Base-by-base conservation (phyloP, 2,797 vertebrate species). In the Todus mexicanus region DNA sequence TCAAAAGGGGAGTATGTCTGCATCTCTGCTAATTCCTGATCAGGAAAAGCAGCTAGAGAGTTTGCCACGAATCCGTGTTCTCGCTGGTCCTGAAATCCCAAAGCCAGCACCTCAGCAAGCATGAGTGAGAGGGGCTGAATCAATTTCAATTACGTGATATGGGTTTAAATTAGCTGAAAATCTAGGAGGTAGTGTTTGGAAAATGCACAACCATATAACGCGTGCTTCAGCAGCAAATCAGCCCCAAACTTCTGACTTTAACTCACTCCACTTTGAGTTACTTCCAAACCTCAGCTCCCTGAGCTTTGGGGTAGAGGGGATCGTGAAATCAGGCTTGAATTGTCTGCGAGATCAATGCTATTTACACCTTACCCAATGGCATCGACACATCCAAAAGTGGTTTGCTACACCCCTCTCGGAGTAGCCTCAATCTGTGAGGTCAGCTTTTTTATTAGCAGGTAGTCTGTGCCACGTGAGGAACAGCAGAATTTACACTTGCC, bases 401-500 rank as follows among this genome's bases (percentile, higher is more conserved):
- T 57, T 71, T 87, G 59, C 61, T 90, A 23, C 83, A 65, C 50
- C 59, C 54, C 73, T 79, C 6, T 23, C 65, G 0, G 65, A 75
- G 38, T 56, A 72, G 29, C 59, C 60, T 63, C 33, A 33, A 85
- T 43, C 70, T 61, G 47, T 76, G 82, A 93, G 84, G 74, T 80
- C 10, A 19, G 80, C 42, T 87, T 89, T 90, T 90, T 92, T 94
- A 90, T 86, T 86, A 90, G 69, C 77, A 42, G 69, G 60, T 66
- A 68, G 63, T 26, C 57, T 74, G 74, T 87, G 93, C 86, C 88
- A 74, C 69, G 87, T 76, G 80, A 92, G 83, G 45, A 94, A 86
- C 89, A 85, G 93, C 82, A 94, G 79, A 90, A 84, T 87, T 94
- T 93, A 89, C 94, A 94, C 82, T 95, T 91, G 82, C 89, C 87